These are phyloP conservation scores for Drosophila aldrichi DNA, from an alignment of 2,888 invertebrate species.

Conservation along the genomic window DNA sequence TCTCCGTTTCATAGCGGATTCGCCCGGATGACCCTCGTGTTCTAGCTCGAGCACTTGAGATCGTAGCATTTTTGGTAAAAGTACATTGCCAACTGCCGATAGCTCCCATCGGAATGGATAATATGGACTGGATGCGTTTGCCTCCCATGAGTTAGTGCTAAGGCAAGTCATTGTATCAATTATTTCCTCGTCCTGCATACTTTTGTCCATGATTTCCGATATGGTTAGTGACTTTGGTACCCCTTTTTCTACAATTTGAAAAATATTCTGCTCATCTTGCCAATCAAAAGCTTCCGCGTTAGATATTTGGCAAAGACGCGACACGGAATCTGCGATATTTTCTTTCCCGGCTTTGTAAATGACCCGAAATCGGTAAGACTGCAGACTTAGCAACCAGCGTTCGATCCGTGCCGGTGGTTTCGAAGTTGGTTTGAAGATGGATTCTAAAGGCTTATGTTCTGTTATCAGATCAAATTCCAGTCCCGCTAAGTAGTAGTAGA, in stretches of 20 bases:
- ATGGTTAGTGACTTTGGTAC: no score
- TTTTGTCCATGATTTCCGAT: no score
- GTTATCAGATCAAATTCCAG: not conserved
- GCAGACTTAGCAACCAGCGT: not conserved
- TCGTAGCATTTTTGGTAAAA: not conserved
- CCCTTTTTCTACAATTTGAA: no score
- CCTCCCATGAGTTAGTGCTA: not conserved
- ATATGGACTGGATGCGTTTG: not conserved
- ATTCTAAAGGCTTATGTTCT: not conserved
- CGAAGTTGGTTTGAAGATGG: not conserved
- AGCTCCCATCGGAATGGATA: not conserved
- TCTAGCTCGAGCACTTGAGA: not conserved
- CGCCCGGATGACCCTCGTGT: not conserved
- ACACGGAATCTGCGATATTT: slow-evolving; percentile 1
- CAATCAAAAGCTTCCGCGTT: not conserved
- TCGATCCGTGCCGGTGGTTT: not conserved
- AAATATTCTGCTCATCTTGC: not conserved
- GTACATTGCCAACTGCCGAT: not conserved
- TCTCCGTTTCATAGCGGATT: not conserved
- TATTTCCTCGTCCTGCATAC: no score
- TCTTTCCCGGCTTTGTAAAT: not conserved
- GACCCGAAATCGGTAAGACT: not conserved
- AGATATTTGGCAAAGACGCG: not conserved
- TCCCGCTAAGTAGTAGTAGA: not conserved
- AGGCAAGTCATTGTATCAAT: not conserved